Evolutionary conservation across 2,113 vertebrate species (phyloP).

Genomic region (Pagrus major): DNA sequence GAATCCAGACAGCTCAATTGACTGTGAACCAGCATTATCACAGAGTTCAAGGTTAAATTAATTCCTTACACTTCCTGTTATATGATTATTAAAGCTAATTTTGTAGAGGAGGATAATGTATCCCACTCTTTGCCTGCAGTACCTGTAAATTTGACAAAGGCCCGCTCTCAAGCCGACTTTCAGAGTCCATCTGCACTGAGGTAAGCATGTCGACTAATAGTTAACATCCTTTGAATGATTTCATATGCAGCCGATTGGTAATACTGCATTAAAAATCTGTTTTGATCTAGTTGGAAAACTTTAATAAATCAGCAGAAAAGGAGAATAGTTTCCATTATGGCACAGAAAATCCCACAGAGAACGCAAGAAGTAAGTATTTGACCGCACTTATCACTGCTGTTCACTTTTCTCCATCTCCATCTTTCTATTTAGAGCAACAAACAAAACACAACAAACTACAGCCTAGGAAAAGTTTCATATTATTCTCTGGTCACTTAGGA

Average conservation of each 20-base stretch:
- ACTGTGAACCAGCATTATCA: conserved; percentile 76
- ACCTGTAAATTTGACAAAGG: conserved; percentile 67
- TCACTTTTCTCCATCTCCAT: background rate
- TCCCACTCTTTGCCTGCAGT: conserved; percentile 49
- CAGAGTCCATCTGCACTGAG: conserved; percentile 79
- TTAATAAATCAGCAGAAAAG: conserved; percentile 57
- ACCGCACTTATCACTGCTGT: background rate
- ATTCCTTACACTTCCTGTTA: background rate
- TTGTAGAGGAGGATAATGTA: background rate
- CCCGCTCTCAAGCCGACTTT: conserved; percentile 53
- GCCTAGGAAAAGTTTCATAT: background rate
- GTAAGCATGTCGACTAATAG: conserved; percentile 48
- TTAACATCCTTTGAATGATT: background rate
- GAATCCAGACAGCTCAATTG: conserved; percentile 47
- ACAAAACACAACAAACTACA: background rate
- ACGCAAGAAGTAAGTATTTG: conserved; percentile 63
- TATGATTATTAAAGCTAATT: background rate
- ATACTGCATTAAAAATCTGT: conserved; percentile 13
- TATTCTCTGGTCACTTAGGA: background rate
- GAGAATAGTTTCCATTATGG: conserved; percentile 62
- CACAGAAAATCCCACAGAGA: conserved; percentile 55
- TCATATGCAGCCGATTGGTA: background rate
- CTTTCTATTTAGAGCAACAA: background rate
- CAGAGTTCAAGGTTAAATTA: conserved; percentile 71
- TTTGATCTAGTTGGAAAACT: conserved; percentile 71